Percentiles rank a stretch among this genome's conserved stretches.
Conservation (phyloP, 2,113 vertebrate genomes). For the Hystrix brachyura region DNA sequence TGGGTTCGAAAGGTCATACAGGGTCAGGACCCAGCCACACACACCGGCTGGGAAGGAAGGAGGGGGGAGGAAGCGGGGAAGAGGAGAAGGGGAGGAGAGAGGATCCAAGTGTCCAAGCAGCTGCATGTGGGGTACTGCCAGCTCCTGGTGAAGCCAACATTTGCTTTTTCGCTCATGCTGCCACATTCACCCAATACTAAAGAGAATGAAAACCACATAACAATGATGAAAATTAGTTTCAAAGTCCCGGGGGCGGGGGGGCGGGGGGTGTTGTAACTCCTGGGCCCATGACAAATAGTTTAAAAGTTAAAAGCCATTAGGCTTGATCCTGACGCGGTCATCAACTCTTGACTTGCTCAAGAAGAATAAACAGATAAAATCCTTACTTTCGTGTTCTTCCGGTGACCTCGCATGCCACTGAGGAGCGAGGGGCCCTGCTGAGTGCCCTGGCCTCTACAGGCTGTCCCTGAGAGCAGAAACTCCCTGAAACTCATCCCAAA, state of each 20-base stretch:
- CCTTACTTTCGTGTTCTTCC: not conserved
- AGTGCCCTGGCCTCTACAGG: not conserved
- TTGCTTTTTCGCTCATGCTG: not conserved
- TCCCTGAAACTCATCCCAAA: not conserved
- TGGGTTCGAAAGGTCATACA: not conserved
- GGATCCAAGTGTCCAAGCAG: not conserved
- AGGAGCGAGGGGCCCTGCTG: slow-evolving; percentile 18
- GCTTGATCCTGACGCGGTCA: not conserved
- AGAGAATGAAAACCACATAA: not conserved
- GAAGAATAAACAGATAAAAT: slow-evolving; percentile 32
- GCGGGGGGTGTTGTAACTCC: not conserved
- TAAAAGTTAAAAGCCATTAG: not conserved
- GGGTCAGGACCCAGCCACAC: not conserved
- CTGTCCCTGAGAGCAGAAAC: not conserved
- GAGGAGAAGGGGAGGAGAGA: not conserved
- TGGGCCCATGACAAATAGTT: not conserved
- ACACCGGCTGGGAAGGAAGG: not conserved
- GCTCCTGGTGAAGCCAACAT: not conserved
- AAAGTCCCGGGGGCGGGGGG: too few relatives aligned
- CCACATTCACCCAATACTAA: not conserved
- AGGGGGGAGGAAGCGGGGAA: not conserved
- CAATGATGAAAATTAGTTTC: not conserved
- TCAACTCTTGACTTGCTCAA: not conserved
- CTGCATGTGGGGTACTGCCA: too few relatives aligned
- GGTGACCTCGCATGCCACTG: not conserved